Evolutionary conservation across 1,140 invertebrate species (phyloP), one percentile per base, ranked within the genome.

Genomic region (Drosophila sp.): DNA sequence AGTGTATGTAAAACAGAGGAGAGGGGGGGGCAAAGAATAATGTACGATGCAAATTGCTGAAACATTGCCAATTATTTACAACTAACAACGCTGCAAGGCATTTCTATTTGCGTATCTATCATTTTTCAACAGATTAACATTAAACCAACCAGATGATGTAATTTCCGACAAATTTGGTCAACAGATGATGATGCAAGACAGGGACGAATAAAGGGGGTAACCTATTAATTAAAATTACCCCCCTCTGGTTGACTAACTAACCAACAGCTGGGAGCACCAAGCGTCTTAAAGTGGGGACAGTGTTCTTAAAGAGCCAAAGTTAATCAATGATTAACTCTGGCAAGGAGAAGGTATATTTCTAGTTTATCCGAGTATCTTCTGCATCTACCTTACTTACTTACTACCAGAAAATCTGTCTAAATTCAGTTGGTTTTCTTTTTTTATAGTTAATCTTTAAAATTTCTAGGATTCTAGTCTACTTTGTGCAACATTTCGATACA

Each of bases 11-110:
- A 32, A 53, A 54, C 45, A 25, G n/a, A 9, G n/a, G 4, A 38
- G 38, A 8, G 11, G 21, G 2, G 4, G 16, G 14, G 8, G 8
- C 1, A 3, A 13, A 13, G n/a, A n/a, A 7, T 13, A 4, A 9
- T 14, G 4, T 11, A 27, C 11, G 36, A 41, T 45, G 71, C 70
- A 81, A 71, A 54, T 78, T 67, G 80, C 80, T 83, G 80, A 82
- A 75, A 83, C 62, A 82, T 63, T 82, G 79, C 80, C 79, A 82
- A 82, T 82, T 82, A 82, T 78, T 66, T 62, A 58, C 72, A 76
- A 80, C 21, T 4, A 21, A 21, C 21, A 21, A 21, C 21, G 21
- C 21, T 21, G 21, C 21, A 21, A 21, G 21, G 1, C 58, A 72
- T 72, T 79, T 57, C 29, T 57, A 51, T 65, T 50, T 72, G 45